These are phyloP conservation scores for Euborellia annulipes DNA, from an alignment of 1,140 invertebrate species.

Conservation along the genomic window DNA sequence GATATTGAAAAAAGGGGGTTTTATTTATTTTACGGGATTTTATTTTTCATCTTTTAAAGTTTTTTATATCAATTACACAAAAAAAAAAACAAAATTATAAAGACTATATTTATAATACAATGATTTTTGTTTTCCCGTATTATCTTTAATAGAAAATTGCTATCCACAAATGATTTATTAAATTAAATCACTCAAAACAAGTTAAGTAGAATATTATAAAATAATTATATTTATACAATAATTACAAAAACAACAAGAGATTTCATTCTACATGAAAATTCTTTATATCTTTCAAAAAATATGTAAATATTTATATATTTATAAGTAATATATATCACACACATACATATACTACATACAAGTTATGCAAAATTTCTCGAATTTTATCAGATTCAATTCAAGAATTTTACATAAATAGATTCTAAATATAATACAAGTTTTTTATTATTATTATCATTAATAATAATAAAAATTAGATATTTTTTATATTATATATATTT, in stretches of 20 bases:
- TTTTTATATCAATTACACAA: no score
- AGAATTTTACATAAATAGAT: conserved; percentile 2
- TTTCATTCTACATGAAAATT: conserved; percentile 10
- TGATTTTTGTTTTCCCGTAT: no score
- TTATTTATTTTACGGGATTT: no score
- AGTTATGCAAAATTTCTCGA: neutral
- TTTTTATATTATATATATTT: conserved; percentile 1
- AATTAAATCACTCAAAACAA: conserved; percentile 34
- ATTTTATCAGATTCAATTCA: no score
- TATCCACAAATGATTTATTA: conserved; percentile 31
- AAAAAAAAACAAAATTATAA: no score
- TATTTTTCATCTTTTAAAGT: no score
- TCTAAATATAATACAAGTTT: neutral
- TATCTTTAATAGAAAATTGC: no score
- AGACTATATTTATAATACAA: no score
- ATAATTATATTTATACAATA: neutral
- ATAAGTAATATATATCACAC: neutral
- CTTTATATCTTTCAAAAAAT: conserved; percentile 12
- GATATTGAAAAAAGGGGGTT: no score
- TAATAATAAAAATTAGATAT: conserved; percentile 3
- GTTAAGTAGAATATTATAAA: conserved; percentile 18
- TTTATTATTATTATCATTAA: neutral
- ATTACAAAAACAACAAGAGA: conserved; percentile 2
- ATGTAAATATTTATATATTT: neutral
- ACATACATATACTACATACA: conserved; percentile 5